phyloP scores from a whole-genome alignment of 2,797 vertebrate species.

The Erithacus rubecula region DNA sequence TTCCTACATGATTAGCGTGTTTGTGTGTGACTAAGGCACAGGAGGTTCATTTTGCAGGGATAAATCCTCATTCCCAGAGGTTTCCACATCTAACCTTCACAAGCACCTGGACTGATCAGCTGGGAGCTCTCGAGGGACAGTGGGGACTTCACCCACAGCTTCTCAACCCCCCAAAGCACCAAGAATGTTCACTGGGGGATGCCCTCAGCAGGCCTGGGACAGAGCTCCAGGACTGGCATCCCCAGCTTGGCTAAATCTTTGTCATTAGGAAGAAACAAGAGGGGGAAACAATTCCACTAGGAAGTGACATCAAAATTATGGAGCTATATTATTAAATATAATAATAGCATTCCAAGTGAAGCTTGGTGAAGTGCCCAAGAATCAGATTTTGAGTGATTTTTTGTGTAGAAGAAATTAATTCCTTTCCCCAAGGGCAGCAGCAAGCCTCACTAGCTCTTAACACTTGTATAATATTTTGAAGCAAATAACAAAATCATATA shows the following conservation, averaged over 20 bases:
- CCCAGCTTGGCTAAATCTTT: background rate
- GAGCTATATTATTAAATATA: background rate
- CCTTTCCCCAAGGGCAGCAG: background rate
- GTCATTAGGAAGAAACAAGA: background rate
- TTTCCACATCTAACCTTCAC: background rate
- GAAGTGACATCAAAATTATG: background rate
- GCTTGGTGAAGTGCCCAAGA: background rate
- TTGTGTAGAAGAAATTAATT: background rate
- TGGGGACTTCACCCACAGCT: background rate
- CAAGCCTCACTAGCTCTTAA: background rate
- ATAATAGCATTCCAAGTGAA: background rate
- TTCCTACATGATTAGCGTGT: background rate
- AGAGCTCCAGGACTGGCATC: background rate
- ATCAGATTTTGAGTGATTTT: background rate
- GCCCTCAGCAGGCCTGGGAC: background rate
- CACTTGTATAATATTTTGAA: background rate
- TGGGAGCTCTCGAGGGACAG: background rate
- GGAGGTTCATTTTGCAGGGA: background rate
- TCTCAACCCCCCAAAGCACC: background rate
- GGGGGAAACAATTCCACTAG: background rate
- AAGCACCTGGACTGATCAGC: background rate
- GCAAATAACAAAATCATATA: background rate
- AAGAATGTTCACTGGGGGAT: background rate
- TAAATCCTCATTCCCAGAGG: background rate
- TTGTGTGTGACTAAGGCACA: accelerated